Conservation (phyloP, 2,888 invertebrate genomes). For the Polia nebulosa region DNA sequence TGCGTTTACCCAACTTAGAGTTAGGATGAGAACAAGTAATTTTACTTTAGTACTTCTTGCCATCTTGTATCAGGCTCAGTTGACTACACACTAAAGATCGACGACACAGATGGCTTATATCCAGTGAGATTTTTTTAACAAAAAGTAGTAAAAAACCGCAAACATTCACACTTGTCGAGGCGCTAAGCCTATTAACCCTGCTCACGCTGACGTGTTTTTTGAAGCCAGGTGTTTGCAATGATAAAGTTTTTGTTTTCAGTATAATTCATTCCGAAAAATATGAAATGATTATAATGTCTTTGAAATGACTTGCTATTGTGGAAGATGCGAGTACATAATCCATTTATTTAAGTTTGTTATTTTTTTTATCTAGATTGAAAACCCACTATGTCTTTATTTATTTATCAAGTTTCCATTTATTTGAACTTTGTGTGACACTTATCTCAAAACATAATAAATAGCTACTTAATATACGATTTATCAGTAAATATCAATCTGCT, state of each 20-base stretch:
- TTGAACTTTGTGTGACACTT: no score
- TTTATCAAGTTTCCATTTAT: no score
- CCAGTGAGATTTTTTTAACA: constrained; percentile 61
- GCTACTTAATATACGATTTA: no score
- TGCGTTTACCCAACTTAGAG: constrained; percentile 68
- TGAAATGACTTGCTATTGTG: background rate
- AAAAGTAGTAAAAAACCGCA: constrained; percentile 67
- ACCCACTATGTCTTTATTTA: no score
- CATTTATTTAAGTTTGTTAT: no score
- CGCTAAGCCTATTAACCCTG: constrained; percentile 75
- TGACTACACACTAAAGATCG: constrained; percentile 44
- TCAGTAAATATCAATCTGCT: no score
- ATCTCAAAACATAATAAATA: no score
- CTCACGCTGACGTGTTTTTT: constrained; percentile 51
- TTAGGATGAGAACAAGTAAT: constrained; percentile 58
- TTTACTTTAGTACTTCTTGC: constrained; percentile 57
- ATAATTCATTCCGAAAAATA: background rate
- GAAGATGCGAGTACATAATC: no score
- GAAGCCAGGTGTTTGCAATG: constrained; percentile 43
- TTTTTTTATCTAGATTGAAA: no score
- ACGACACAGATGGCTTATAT: constrained; percentile 81
- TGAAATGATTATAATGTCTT: background rate
- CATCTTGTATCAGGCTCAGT: constrained; percentile 48
- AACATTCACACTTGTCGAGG: constrained; percentile 80
- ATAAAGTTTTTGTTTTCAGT: constrained; percentile 22